Evolutionary conservation across 2,113 vertebrate genomes (phyloP).

Genomic region (Hyla sarda): DNA sequence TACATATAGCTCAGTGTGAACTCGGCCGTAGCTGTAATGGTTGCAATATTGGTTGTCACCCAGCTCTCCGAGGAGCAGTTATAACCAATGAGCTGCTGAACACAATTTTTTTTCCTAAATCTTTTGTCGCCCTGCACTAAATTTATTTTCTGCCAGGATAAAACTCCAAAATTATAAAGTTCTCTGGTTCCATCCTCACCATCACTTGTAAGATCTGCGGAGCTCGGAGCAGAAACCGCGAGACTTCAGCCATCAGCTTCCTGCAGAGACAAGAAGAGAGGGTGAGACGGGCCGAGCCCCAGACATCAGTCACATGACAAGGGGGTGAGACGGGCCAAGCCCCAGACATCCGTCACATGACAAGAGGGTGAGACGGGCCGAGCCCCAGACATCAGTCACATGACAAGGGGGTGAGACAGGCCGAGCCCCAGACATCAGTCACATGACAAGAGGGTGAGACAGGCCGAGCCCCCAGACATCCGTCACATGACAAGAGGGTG

Average conservation of each 20-base stretch:
- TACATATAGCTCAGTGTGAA: no score
- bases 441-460: background rate
- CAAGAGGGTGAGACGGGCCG: background rate
- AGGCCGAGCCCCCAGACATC: background rate
- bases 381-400: background rate
- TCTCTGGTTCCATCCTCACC: conserved; percentile 42
- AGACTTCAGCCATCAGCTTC: conserved; percentile 61
- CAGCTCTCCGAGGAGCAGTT: background rate
- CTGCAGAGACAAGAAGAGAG: conserved; percentile 36
- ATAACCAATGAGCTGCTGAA: background rate
- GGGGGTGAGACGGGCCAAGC: background rate
- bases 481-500: background rate
- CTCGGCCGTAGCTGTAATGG: no score
- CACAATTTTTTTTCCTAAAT: no score
- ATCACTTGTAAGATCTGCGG: conserved; percentile 64
- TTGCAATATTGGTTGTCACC: background rate
- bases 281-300: background rate
- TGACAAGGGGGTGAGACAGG: background rate
- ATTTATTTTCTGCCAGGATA: no score
- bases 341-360: background rate
- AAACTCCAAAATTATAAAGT: no score
- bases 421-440: background rate
- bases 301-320: background rate
- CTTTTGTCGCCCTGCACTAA: background rate
- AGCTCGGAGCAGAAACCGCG: conserved; percentile 57